phyloP scores from a whole-genome alignment of 2,113 vertebrate genomes.

The Trichechus manatus region DNA sequence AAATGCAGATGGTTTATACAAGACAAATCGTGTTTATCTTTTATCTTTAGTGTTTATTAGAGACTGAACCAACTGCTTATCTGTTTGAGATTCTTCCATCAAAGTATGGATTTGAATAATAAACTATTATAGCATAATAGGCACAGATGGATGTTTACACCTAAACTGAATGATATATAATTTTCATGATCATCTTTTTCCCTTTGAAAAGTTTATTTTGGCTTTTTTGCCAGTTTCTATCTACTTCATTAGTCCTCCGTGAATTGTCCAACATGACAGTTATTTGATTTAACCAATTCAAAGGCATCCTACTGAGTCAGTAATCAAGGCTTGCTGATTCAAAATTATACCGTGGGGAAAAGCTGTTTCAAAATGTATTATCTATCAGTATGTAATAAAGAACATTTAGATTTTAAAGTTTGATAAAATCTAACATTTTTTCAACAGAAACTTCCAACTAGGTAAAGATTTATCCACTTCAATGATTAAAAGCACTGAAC shows the following conservation, averaged over 20 bases:
- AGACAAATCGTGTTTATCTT: conserved; percentile 60
- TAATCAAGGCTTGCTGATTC: conserved; percentile 66
- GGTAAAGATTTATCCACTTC: neutral
- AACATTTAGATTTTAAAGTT: conserved; percentile 54
- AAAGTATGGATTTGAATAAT: conserved; percentile 48
- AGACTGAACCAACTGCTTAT: conserved; percentile 60
- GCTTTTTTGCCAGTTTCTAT: conserved; percentile 48
- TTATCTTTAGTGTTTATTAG: conserved; percentile 44
- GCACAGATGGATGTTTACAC: conserved; percentile 62
- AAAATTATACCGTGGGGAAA: conserved; percentile 45
- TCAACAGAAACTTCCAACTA: neutral
- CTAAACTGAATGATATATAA: conserved; percentile 44
- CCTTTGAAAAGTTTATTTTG: conserved; percentile 52
- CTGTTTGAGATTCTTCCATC: conserved; percentile 30
- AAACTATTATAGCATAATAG: conserved; percentile 54
- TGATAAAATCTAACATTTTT: conserved; percentile 61
- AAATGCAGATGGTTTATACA: conserved; percentile 63
- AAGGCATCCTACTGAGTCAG: conserved; percentile 70
- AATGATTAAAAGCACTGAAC: neutral
- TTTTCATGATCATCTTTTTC: conserved; percentile 62
- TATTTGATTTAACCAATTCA: conserved; percentile 78
- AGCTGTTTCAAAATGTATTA: conserved; percentile 65
- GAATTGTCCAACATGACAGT: conserved; percentile 69
- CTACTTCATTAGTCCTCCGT: conserved; percentile 60
- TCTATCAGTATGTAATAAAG: conserved; percentile 58